These are phyloP conservation scores for Gerris lacustris DNA, from an alignment of 2,888 invertebrate species.

Conservation along the genomic window DNA sequence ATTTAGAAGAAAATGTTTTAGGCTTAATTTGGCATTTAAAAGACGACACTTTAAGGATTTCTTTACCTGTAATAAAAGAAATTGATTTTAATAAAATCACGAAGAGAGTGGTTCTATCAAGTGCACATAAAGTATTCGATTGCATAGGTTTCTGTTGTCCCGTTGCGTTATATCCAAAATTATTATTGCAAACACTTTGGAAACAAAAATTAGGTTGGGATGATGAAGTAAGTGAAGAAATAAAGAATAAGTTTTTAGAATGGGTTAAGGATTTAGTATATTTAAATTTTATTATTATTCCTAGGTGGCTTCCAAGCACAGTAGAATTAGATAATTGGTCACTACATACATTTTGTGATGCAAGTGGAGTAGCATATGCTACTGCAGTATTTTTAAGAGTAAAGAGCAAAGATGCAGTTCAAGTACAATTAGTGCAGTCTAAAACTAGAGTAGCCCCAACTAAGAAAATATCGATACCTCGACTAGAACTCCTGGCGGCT, in stretches of 20 bases:
- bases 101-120: too few species aligned
- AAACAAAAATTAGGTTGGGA: slow-evolving; percentile 5
- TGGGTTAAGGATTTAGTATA: not conserved
- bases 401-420: slow-evolving; percentile 10
- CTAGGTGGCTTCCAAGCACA: not conserved
- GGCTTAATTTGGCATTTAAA: too few species aligned
- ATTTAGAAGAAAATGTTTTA: too few species aligned
- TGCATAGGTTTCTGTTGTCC: slow-evolving; percentile 28
- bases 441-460: slow-evolving; percentile 26
- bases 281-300: not conserved
- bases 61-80: too few species aligned
- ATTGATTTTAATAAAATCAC: too few species aligned
- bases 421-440: slow-evolving; percentile 19
- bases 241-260: not conserved
- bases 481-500: slow-evolving; percentile 28
- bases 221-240: slow-evolving; percentile 6
- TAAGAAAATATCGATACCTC: slow-evolving; percentile 23
- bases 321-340: not conserved
- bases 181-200: slow-evolving; percentile 24
- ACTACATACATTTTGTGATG: slow-evolving; percentile 18
- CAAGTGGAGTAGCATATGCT: slow-evolving; percentile 15
- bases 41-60: too few species aligned
- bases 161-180: slow-evolving; percentile 24
- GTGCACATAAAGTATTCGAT: slow-evolving; percentile 29
- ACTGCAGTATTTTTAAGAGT: slow-evolving; percentile 19